Evolutionary conservation across 2,888 invertebrate species (phyloP).

Genomic region (Diachrysia chrysitis): DNA sequence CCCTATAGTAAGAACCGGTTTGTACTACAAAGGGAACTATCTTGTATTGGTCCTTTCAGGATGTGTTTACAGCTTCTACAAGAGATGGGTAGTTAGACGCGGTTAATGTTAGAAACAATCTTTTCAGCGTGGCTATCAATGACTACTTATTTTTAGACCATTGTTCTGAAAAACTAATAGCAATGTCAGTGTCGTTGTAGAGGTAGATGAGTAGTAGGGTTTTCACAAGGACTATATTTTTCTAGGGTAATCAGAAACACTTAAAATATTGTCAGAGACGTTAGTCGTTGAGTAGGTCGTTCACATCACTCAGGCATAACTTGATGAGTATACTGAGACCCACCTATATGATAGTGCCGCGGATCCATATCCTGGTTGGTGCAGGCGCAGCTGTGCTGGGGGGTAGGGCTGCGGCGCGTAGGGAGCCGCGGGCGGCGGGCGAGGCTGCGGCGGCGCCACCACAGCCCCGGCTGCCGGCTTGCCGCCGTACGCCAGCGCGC

Average conservation of each 20-base stretch:
- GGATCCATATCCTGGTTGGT: conserved; percentile 85
- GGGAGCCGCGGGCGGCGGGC: conserved; percentile 82
- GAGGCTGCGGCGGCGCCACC: conserved; percentile 78
- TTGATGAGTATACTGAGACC: not conserved
- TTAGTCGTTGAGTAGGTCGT: not conserved
- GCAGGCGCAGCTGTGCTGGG: conserved; percentile 80
- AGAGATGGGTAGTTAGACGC: not conserved
- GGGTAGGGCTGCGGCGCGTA: conserved; percentile 81
- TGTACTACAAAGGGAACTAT: not conserved
- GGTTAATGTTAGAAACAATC: not conserved
- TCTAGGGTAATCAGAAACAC: too few relatives aligned
- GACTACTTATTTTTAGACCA: not conserved
- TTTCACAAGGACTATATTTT: too few relatives aligned
- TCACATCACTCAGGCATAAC: not conserved
- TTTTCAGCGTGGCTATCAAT: too few relatives aligned
- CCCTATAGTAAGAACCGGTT: conserved; percentile 5
- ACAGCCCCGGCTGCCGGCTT: conserved; percentile 80
- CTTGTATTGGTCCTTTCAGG: conserved; percentile 1
- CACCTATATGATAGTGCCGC: conserved; percentile 85
- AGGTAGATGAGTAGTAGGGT: too few relatives aligned
- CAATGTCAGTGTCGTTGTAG: not conserved
- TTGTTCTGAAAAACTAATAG: not conserved
- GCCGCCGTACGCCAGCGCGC: conserved; percentile 85
- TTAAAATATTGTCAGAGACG: too few relatives aligned
- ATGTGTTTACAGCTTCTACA: not conserved